Evolutionary conservation across 2,888 invertebrate genomes (phyloP).

Genomic region (Microchrysa polita): DNA sequence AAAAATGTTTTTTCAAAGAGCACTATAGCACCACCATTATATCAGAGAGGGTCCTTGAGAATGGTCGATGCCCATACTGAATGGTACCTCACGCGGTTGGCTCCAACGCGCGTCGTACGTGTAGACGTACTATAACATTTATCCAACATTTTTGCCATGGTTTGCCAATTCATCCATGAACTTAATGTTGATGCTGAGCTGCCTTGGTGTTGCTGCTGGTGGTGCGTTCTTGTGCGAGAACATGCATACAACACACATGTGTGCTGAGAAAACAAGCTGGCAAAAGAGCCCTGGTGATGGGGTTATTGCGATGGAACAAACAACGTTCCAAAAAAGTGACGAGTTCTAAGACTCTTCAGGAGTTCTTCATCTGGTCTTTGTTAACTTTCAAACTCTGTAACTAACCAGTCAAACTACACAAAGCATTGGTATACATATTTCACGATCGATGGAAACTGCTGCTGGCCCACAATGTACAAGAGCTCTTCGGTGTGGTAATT

Average conservation of each 20-base stretch:
- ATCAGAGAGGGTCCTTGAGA: constrained; percentile 22
- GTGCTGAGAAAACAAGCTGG: constrained; percentile 5
- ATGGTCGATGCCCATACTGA: constrained; percentile 27
- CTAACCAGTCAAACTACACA: constrained; percentile 6
- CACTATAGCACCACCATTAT: not conserved
- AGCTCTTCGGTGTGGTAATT: too few relatives aligned
- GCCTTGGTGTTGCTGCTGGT: too few relatives aligned
- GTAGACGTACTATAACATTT: too few relatives aligned
- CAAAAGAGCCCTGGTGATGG: not conserved
- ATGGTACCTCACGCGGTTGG: not conserved
- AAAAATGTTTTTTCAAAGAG: constrained; percentile 23
- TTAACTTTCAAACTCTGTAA: constrained; percentile 27
- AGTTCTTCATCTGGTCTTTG: constrained; percentile 26
- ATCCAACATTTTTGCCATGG: constrained; percentile 2
- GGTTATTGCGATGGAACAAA: not conserved
- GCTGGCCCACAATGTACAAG: too few relatives aligned
- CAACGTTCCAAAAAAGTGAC: not conserved
- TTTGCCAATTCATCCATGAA: constrained; percentile 32
- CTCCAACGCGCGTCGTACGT: not conserved
- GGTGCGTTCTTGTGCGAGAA: too few relatives aligned
- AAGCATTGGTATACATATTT: too few relatives aligned
- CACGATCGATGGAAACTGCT: too few relatives aligned
- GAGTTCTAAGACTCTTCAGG: not conserved
- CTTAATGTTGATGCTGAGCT: too few relatives aligned
- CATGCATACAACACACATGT: constrained; percentile 1